Evolutionary conservation across 2,113 vertebrate species (phyloP).

Genomic region (Odocoileus hemionus): DNA sequence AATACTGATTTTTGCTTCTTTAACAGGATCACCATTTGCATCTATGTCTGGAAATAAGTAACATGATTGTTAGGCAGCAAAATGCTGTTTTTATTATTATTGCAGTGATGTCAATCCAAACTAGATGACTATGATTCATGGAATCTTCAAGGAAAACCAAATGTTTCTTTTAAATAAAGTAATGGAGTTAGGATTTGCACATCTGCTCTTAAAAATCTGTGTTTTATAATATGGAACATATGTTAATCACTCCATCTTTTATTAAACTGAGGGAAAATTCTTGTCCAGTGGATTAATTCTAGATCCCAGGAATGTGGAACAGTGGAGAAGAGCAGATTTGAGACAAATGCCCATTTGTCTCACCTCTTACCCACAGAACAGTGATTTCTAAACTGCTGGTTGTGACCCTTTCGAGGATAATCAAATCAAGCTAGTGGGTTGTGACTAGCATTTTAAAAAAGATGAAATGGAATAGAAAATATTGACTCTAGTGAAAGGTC

Average conservation of each 20-base stretch:
- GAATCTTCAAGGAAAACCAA: constrained; percentile 50
- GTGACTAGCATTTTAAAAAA: not conserved
- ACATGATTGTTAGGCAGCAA: constrained; percentile 3
- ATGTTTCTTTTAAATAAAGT: constrained; percentile 68
- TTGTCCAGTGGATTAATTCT: constrained; percentile 42
- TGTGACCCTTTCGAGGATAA: not conserved
- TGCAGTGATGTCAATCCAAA: constrained; percentile 56
- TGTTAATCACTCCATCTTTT: constrained; percentile 56
- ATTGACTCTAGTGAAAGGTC: not conserved
- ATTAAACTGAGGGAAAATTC: constrained; percentile 45
- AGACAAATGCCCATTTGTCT: not conserved
- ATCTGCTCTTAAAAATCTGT: constrained; percentile 68
- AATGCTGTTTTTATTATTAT: constrained; percentile 54
- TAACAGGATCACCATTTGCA: not conserved
- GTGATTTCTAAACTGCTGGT: not conserved
- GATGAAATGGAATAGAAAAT: not conserved
- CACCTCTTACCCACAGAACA: not conserved
- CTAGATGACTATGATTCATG: constrained; percentile 48
- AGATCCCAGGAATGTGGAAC: not conserved
- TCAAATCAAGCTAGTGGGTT: not conserved
- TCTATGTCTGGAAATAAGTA: constrained; percentile 35
- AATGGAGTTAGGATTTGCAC: constrained; percentile 51
- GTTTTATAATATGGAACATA: constrained; percentile 58
- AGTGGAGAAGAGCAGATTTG: not conserved
- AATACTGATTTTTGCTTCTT: not conserved